Conservation (phyloP, 2,888 invertebrate genomes). For the Panopea generosa region DNA sequence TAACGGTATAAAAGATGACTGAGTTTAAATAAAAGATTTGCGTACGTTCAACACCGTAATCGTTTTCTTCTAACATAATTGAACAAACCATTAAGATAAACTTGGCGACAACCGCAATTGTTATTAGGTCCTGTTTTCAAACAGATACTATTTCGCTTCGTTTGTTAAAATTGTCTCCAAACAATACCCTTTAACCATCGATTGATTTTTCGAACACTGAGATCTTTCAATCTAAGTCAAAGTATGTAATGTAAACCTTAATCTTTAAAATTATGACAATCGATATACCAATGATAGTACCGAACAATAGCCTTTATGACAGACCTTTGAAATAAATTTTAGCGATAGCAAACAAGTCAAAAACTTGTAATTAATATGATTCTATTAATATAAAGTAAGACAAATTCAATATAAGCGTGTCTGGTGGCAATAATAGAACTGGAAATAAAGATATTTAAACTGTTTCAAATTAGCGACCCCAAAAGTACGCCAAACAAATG, state of each 20-base stretch:
- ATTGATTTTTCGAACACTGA: not conserved
- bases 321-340: slow-evolving; percentile 26
- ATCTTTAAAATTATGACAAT: too few species aligned
- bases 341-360: slow-evolving; percentile 18
- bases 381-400: slow-evolving; percentile 11
- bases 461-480: slow-evolving; percentile 48
- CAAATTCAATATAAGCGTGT: slow-evolving; percentile 7
- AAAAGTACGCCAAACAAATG: not conserved
- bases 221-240: not conserved
- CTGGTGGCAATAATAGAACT: not conserved
- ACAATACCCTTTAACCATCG: not conserved
- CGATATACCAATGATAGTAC: too few species aligned
- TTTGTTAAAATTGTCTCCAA: slow-evolving; percentile 1
- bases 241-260: not conserved
- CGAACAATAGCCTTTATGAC: slow-evolving; percentile 26
- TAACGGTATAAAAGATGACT: too few species aligned
- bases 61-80: too few species aligned
- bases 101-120: too few species aligned
- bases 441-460: slow-evolving; percentile 29
- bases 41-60: too few species aligned
- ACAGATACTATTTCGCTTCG: not conserved
- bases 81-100: too few species aligned
- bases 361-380: slow-evolving; percentile 19
- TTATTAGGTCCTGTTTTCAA: not conserved
- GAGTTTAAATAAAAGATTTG: too few species aligned